Percentiles rank a stretch among this genome's conserved stretches.
Evolutionary conservation across 2,113 vertebrate species (phyloP).

Genomic region (Embiotoca jacksoni): DNA sequence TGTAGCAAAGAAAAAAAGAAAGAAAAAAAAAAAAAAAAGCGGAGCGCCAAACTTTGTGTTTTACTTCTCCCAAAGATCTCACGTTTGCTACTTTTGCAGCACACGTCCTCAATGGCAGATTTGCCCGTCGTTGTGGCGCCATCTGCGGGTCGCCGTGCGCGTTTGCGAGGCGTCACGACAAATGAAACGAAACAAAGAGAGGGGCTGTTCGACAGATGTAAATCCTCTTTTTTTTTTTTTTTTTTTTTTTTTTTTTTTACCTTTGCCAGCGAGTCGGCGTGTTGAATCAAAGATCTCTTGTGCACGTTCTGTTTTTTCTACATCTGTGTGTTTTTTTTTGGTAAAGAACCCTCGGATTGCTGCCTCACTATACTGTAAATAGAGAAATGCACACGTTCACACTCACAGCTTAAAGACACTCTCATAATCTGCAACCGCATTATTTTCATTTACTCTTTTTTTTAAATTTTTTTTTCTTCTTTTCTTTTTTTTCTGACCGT

Average conservation of each 20-base stretch:
- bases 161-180: not conserved
- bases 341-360: constrained; percentile 69
- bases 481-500: constrained; percentile 49
- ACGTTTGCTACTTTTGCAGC: constrained; percentile 37
- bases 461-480: constrained; percentile 4
- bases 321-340: constrained; percentile 67
- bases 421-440: constrained; percentile 61
- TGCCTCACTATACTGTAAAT: constrained; percentile 79
- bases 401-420: constrained; percentile 54
- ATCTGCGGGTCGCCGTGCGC: constrained; percentile 32
- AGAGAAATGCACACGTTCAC: constrained; percentile 57
- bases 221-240: constrained; percentile 24
- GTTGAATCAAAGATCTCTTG: constrained; percentile 62
- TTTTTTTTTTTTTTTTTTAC: too few relatives aligned
- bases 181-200: constrained; percentile 12
- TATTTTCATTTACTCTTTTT: constrained; percentile 61
- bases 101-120: not conserved
- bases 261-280: constrained; percentile 45
- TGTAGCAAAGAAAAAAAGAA: constrained; percentile 35
- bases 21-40: not conserved
- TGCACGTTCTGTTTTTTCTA: constrained; percentile 70
- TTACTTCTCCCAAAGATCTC: constrained; percentile 52
- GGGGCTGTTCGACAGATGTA: constrained; percentile 14
- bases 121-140: constrained; percentile 27
- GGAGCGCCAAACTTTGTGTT: constrained; percentile 22